Percentiles rank a stretch among this genome's conserved stretches.
These are phyloP conservation scores for Lepus townsendii DNA, from an alignment of 2,797 vertebrate genomes.

Conservation along the genomic window DNA sequence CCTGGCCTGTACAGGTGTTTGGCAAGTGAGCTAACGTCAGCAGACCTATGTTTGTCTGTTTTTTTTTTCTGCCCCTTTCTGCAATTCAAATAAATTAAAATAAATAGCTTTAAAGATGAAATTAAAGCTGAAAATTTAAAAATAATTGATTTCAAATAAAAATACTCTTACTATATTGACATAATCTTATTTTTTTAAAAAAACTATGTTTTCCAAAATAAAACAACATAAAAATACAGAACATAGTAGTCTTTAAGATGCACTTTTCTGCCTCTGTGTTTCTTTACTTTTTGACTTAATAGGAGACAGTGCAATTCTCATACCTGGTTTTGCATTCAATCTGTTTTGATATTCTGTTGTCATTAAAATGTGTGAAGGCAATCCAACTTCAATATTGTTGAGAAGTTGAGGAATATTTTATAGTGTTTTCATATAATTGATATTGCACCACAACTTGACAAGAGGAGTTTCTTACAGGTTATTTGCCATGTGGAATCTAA, in stretches of 20 bases:
- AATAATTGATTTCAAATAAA: slow-evolving; percentile 47
- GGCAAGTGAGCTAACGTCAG: too few species aligned
- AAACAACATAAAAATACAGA: not conserved
- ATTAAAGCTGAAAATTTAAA: slow-evolving; percentile 6
- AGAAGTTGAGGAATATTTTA: slow-evolving; percentile 26
- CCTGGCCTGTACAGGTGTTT: too few species aligned
- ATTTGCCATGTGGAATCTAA: slow-evolving; percentile 15
- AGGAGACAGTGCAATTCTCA: not conserved
- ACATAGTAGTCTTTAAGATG: not conserved
- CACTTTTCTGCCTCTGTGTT: not conserved
- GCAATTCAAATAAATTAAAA: too few species aligned
- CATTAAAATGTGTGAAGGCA: slow-evolving; percentile 49
- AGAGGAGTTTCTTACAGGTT: not conserved
- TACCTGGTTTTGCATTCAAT: not conserved
- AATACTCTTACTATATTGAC: not conserved
- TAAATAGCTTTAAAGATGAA: not conserved
- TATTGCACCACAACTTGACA: not conserved
- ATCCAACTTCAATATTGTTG: not conserved
- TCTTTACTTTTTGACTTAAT: not conserved
- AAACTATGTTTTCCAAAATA: not conserved
- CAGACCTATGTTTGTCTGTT: too few species aligned
- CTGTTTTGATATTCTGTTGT: not conserved
- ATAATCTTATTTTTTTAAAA: slow-evolving; percentile 14
- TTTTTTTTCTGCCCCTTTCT: too few species aligned
- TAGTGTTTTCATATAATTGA: slow-evolving; percentile 53